Evolutionary conservation across 2,113 vertebrate species (phyloP).

Genomic region (Myotis lucifugus): DNA sequence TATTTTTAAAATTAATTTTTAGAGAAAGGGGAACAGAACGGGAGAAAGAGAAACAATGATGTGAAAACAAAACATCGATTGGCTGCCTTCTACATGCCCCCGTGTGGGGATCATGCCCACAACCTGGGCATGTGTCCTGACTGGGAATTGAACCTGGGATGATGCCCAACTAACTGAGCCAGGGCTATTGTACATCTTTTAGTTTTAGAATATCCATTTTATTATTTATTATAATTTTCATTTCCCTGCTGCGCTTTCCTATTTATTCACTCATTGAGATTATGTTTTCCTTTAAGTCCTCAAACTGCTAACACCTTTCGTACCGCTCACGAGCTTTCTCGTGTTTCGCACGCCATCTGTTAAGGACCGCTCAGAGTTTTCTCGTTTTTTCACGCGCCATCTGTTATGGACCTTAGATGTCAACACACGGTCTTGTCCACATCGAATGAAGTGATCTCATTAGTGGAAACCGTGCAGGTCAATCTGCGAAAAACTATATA

Average conservation of each 20-base stretch:
- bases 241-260: neutral
- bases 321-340: too few relatives aligned
- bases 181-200: neutral
- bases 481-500: too few relatives aligned
- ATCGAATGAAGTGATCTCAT: too few relatives aligned
- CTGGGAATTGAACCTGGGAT: neutral
- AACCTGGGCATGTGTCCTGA: neutral
- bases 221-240: neutral
- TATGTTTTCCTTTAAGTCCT: neutral
- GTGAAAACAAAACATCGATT: neutral
- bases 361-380: too few relatives aligned
- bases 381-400: too few relatives aligned
- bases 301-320: too few relatives aligned
- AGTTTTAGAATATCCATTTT: neutral
- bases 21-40: neutral
- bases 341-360: too few relatives aligned
- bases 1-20: too few relatives aligned
- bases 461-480: too few relatives aligned
- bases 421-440: too few relatives aligned
- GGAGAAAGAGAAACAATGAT: neutral
- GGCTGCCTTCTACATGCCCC: neutral
- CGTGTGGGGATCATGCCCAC: neutral
- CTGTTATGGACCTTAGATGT: too few relatives aligned
- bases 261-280: neutral
- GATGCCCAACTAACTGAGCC: neutral